Conservation (phyloP, 2,113 vertebrate species). For the Ramphastos sulfuratus region DNA sequence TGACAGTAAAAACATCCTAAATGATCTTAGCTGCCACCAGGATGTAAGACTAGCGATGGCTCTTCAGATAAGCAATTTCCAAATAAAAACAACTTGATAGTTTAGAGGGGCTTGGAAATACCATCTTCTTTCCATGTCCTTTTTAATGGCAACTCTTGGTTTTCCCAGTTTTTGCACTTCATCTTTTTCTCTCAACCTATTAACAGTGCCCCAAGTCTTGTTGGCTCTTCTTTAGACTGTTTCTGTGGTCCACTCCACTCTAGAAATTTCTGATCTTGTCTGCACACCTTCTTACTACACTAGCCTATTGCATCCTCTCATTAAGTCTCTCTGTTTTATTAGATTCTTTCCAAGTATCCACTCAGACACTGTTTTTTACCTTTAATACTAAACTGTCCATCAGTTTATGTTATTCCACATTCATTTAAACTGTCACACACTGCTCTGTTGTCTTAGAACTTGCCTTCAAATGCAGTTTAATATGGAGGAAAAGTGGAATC, state of each 20-base stretch:
- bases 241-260: not conserved
- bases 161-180: not conserved
- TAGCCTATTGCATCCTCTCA: not conserved
- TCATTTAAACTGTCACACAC: not conserved
- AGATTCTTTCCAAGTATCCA: not conserved
- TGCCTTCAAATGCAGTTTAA: not conserved
- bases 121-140: accelerated
- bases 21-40: conserved; percentile 52
- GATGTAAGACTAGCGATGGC: conserved; percentile 28
- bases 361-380: not conserved
- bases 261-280: not conserved
- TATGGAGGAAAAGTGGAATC: not conserved
- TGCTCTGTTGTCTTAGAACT: not conserved
- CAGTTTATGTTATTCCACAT: not conserved
- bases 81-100: not conserved
- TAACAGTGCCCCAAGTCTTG: not conserved
- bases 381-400: not conserved
- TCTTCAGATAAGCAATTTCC: conserved; percentile 37
- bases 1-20: conserved; percentile 68
- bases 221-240: not conserved
- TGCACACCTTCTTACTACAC: not conserved
- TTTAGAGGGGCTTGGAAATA: not conserved
- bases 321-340: not conserved
- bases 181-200: not conserved
- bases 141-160: not conserved